Conservation (phyloP, 2,888 invertebrate genomes). For the Pherbina coryleti region DNA sequence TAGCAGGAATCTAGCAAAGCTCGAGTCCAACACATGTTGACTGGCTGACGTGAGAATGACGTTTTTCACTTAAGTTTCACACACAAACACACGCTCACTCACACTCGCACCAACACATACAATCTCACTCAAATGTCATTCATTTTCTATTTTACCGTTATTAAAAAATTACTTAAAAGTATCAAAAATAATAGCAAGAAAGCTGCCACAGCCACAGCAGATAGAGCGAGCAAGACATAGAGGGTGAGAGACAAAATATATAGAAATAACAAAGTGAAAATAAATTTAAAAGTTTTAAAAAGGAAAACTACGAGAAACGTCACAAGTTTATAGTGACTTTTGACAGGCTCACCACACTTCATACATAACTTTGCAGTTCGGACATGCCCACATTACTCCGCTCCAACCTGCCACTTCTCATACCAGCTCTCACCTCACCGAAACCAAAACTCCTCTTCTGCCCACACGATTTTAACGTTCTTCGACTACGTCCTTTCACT, state of each 20-base stretch:
- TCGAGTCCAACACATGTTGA: constrained; percentile 25
- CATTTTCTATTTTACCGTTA: constrained; percentile 45
- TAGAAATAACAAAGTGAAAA: constrained; percentile 46
- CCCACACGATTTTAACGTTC: not conserved
- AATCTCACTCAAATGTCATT: constrained; percentile 45
- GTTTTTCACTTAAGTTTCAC: constrained; percentile 58
- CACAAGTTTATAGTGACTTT: constrained; percentile 68
- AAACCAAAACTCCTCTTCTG: not conserved
- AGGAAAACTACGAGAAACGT: constrained; percentile 59
- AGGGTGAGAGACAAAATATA: constrained; percentile 14
- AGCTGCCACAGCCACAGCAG: not conserved
- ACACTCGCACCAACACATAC: constrained; percentile 1
- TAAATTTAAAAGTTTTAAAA: constrained; percentile 59
- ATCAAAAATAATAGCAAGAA: constrained; percentile 37
- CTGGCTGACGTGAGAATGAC: constrained; percentile 57
- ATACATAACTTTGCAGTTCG: constrained; percentile 53
- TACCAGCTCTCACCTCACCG: not conserved
- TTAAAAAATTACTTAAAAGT: constrained; percentile 47
- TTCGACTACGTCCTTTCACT: constrained; percentile 16
- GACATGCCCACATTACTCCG: constrained; percentile 26
- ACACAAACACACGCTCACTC: not conserved
- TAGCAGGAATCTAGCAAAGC: not conserved
- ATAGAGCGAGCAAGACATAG: not conserved
- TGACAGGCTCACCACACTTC: constrained; percentile 65
- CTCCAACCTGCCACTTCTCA: not conserved